Percentiles rank a stretch among this genome's conserved stretches.
Evolutionary conservation across 2,797 vertebrate genomes (phyloP).

Genomic region (Phrynocephalus forsythii): DNA sequence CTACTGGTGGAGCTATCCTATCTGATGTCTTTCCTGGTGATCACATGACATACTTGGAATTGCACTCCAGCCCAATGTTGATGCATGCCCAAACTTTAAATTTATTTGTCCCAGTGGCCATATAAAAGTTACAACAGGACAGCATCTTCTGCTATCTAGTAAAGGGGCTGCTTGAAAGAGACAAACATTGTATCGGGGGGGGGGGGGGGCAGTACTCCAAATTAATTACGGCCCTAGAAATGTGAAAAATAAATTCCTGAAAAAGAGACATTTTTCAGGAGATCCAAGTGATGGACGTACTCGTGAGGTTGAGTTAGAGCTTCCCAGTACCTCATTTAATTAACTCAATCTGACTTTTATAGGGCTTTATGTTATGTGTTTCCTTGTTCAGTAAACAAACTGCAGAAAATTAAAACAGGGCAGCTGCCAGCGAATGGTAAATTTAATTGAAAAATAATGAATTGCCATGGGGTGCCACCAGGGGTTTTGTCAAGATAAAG

Average conservation of each 20-base stretch:
- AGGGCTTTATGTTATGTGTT: constrained; percentile 76
- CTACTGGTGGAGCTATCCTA: no score
- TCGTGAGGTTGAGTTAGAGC: constrained; percentile 74
- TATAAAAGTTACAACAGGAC: neutral
- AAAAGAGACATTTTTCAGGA: constrained; percentile 74
- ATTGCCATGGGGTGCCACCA: constrained; percentile 72
- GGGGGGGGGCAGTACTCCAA: constrained; percentile 41
- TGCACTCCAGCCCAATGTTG: no score
- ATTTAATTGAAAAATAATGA: constrained; percentile 83
- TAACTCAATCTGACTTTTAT: constrained; percentile 81
- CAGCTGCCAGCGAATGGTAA: constrained; percentile 78
- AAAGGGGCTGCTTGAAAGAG: constrained; percentile 43
- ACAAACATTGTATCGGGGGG: constrained; percentile 34
- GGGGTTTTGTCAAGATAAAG: constrained; percentile 75
- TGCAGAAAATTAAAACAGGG: constrained; percentile 79
- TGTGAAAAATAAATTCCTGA: constrained; percentile 74
- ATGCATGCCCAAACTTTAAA: no score
- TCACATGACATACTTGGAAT: no score
- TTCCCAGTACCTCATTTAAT: constrained; percentile 78
- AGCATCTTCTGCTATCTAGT: constrained; percentile 5
- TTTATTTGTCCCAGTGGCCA: neutral
- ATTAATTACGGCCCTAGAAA: constrained; percentile 63
- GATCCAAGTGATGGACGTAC: constrained; percentile 73
- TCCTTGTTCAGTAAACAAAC: constrained; percentile 78
- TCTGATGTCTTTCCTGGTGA: no score